Base-by-base conservation (phyloP, 1,140 invertebrate species). In the Caerostris darwini region DNA sequence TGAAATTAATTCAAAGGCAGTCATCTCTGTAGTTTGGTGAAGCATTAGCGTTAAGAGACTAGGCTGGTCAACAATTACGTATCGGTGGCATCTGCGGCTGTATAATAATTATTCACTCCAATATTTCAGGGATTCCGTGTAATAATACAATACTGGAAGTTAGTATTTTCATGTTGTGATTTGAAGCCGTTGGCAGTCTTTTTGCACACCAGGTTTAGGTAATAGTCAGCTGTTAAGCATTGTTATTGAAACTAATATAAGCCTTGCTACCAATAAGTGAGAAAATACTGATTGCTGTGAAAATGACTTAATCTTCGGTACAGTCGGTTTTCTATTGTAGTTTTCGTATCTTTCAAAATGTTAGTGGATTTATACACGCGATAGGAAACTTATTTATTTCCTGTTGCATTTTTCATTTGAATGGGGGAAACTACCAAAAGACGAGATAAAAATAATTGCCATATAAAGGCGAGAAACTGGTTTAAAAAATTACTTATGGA, bases 1-100 rank as follows among this genome's bases (percentile, higher is more conserved):
- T 5, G 8, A 7, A 67, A 88, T 88, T 88, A 88, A 88, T 88
- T 85, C 83, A 59, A 19, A 58, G 19, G 17, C 19, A 58, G 83
- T n/a, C 7, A 34, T 7, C 7, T 85, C 5, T 58, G 71, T 77
- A 50, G 7, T 77, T 53, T 50, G 34, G 50, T 53, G 8, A 50
- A 14, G 71, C 71, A 77, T 85, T 34, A 56, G 7, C 10, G 54
- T n/a, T 85, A 59, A 58, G 58, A 59, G 83, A 58, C 56, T 85
- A n/a, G 57, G 10, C 54, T 50, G 83, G n/a, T 19, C 83, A 57
- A 50, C 57, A 19, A 85, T 85, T 58, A 85, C 8, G 57, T 54
- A 19, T 83, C 1, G 83, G 57, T 56, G 83, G 57, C 83, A 85
- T 85, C 83, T 85, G 83, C 83, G 14, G 19, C 58, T 10, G 56